Conservation (phyloP, 2,797 vertebrate genomes). For the Neosilurus hyrtlii region DNA sequence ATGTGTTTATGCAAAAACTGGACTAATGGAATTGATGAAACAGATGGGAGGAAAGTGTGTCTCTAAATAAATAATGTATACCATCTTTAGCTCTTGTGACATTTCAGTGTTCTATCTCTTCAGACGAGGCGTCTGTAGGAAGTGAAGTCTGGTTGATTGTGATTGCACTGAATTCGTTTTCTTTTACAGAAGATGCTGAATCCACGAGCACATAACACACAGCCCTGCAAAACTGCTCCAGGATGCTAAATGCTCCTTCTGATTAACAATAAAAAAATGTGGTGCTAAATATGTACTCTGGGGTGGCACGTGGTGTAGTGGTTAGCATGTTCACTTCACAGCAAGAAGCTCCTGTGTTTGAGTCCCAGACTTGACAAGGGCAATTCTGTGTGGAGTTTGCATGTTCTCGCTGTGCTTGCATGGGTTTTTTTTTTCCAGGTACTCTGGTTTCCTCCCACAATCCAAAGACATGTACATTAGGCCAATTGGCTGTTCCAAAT, state of each 20-base stretch:
- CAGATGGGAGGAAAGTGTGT: slow-evolving; percentile 2
- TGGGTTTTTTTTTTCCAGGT: too few relatives aligned
- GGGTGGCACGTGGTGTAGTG: background rate
- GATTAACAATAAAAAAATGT: slow-evolving; percentile 38
- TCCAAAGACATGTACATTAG: too few relatives aligned
- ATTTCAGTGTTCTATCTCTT: slow-evolving; percentile 40
- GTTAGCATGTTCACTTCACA: too few relatives aligned
- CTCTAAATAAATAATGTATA: slow-evolving; percentile 24
- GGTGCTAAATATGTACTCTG: background rate
- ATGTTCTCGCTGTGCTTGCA: too few relatives aligned
- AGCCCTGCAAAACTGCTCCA: background rate
- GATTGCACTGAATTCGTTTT: slow-evolving; percentile 48
- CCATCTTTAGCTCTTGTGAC: slow-evolving; percentile 11
- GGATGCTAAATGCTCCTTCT: slow-evolving; percentile 42
- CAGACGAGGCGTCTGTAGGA: slow-evolving; percentile 46
- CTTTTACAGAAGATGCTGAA: background rate
- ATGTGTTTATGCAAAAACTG: background rate
- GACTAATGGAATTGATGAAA: background rate
- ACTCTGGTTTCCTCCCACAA: too few relatives aligned
- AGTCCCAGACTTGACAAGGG: too few relatives aligned
- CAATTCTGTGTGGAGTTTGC: too few relatives aligned
- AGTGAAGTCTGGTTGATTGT: slow-evolving; percentile 41
- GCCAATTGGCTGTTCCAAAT: too few relatives aligned
- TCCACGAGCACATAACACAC: background rate
- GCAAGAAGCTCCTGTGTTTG: too few relatives aligned